Base-by-base conservation (phyloP, 2,113 vertebrate genomes). In the Gobio gobio region DNA sequence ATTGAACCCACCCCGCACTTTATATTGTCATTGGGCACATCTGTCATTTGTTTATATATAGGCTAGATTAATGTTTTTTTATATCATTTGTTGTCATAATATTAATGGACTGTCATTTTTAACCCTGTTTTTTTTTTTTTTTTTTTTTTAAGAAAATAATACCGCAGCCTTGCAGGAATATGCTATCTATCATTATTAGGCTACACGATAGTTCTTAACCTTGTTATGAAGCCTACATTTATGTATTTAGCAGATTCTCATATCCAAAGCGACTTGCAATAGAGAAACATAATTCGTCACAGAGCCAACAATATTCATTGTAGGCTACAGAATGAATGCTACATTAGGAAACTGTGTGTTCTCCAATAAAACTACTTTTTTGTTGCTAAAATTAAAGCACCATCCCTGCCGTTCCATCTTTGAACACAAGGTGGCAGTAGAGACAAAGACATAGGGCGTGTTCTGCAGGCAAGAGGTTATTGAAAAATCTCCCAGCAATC, bases 341-440 rank as follows among this genome's bases (percentile, higher is more conserved):
- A 33, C 26, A 16, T 33, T 64, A 66, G 29, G 54, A 56, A 56
- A 56, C 54, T 22, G 16, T 56, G 8, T 56, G 54, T 56, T 22
- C 18, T 56, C 54, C 2, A 5, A 5, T 51, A 22, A 56, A 56
- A 56, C 33, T 68, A 43, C 36, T 72, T n/a, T 18, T 72, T 40
- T n/a, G 13, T 72, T n/a, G 10, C 43, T 26, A 26, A 13, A 75
- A 47, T 26, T 18, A n/a, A 45, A 74, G 54, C 75, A n/a, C 18
- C 18, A 36, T 63, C 29, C 64, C 13, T 84, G 66, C 24, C 63
- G 54, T 64, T 73, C 51, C 20, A 20, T 3, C 13, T 14, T 3
- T 86, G 20, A 83, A 81, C 87, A 82, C 85, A 18, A 66, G 87
- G 36, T 20, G 83, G 80, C 76, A 84, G 80, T 74, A 84, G 59